These are phyloP conservation scores for Biston stratarius DNA, from an alignment of 2,888 invertebrate species.

Conservation along the genomic window DNA sequence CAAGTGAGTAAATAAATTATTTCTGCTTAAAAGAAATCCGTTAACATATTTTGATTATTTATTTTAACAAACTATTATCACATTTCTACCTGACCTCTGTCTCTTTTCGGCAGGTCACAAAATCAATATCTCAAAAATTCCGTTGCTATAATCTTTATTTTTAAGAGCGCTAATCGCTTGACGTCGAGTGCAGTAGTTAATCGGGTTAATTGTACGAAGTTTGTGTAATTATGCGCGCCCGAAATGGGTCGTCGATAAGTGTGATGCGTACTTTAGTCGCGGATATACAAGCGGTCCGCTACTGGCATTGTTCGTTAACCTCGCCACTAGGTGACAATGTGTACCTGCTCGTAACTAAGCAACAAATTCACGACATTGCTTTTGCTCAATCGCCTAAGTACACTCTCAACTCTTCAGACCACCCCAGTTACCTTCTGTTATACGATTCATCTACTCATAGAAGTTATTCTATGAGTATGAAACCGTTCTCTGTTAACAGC, in stretches of 20 bases:
- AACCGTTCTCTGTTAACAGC: not conserved
- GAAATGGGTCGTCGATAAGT: constrained; percentile 68
- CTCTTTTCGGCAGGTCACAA: not conserved
- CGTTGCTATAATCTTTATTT: constrained; percentile 26
- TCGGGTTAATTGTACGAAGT: constrained; percentile 51
- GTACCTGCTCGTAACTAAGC: constrained; percentile 29
- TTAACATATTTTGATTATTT: constrained; percentile 1
- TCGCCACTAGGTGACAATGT: constrained; percentile 34
- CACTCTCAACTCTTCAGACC: constrained; percentile 7
- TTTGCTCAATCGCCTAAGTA: constrained; percentile 5
- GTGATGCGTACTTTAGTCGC: constrained; percentile 51
- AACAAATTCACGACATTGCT: constrained; percentile 27
- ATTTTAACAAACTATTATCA: not conserved
- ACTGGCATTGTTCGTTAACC: constrained; percentile 41
- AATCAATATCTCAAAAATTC: constrained; percentile 17
- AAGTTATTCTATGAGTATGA: not conserved
- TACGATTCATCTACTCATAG: not conserved
- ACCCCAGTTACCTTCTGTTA: not conserved
- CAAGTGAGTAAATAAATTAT: constrained; percentile 8
- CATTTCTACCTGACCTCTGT: constrained; percentile 6
- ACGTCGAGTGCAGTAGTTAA: constrained; percentile 46
- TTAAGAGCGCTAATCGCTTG: constrained; percentile 26
- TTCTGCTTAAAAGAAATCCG: constrained; percentile 2
- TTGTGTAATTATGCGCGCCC: constrained; percentile 62
- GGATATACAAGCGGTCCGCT: constrained; percentile 45